These are phyloP conservation scores for Lordiphosa mommai DNA, from an alignment of 1,140 invertebrate genomes.

Conservation along the genomic window DNA sequence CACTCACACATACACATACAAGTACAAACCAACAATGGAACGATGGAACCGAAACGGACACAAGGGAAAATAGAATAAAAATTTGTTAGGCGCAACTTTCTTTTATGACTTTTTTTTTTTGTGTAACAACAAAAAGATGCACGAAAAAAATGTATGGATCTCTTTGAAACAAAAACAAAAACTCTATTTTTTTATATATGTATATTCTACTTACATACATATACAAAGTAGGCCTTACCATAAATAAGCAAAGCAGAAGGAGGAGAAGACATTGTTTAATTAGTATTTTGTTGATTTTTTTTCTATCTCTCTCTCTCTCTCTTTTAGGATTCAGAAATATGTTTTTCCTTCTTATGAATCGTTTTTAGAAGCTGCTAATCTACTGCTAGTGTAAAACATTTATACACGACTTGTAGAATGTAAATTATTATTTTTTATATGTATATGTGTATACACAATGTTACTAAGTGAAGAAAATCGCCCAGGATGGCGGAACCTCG, in stretches of 20 bases:
- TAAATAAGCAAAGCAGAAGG: too few relatives aligned
- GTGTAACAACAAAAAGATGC: constrained; percentile 21
- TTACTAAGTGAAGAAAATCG: constrained; percentile 33
- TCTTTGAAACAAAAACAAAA: constrained; percentile 47
- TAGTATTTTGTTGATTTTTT: constrained; percentile 24
- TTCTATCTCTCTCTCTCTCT: constrained; percentile 9
- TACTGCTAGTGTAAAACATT: background rate
- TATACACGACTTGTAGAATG: constrained; percentile 5
- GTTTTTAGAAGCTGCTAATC: constrained; percentile 18
- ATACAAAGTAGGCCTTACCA: constrained; percentile 12
- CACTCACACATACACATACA: background rate
- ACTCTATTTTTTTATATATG: background rate
- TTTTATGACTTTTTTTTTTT: constrained; percentile 18
- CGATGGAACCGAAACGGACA: constrained; percentile 24
- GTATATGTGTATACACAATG: constrained; percentile 51
- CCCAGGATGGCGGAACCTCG: constrained; percentile 10
- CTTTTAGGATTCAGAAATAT: constrained; percentile 15
- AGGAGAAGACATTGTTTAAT: constrained; percentile 25
- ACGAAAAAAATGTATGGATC: constrained; percentile 37
- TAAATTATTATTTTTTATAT: constrained; percentile 45
- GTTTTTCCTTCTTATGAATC: constrained; percentile 14
- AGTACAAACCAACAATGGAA: constrained; percentile 2
- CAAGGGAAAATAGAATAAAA: constrained; percentile 13
- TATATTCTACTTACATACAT: background rate
- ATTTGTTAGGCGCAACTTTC: constrained; percentile 31